A percentile compares a stretch with the other conserved stretches of the same genome.
These are phyloP conservation scores for Ctenoplectra terminalis DNA, from an alignment of 1,140 invertebrate genomes.

Conservation along the genomic window DNA sequence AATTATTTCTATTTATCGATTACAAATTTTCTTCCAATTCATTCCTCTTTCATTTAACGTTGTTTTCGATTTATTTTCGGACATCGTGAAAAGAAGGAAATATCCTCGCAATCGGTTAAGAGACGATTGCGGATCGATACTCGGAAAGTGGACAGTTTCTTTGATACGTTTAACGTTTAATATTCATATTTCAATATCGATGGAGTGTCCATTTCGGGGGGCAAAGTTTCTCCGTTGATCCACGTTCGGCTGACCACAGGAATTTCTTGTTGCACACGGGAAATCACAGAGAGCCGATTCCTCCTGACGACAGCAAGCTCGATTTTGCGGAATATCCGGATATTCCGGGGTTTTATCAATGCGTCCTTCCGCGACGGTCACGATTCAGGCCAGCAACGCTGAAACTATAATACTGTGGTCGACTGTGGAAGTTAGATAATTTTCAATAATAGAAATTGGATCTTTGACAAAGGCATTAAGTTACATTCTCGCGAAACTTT, in stretches of 20 bases:
- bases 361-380: background rate
- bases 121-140: background rate
- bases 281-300: constrained; percentile 4
- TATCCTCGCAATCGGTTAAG: background rate
- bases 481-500: background rate
- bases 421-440: constrained; percentile 10
- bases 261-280: constrained; percentile 49
- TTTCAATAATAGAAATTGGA: constrained; percentile 31
- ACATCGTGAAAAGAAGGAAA: background rate
- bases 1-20: background rate
- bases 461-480: background rate
- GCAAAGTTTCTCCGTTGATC: constrained; percentile 49
- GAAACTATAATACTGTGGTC: background rate
- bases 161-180: constrained; percentile 19
- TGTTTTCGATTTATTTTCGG: background rate
- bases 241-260: constrained; percentile 41
- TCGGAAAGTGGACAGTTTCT: background rate
- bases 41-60: background rate
- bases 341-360: constrained; percentile 42
- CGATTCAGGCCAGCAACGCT: background rate
- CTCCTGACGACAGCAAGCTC: constrained; percentile 16
- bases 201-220: constrained; percentile 28
- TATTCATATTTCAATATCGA: constrained; percentile 37
- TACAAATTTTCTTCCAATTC: background rate
- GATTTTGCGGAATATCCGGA: constrained; percentile 46